A percentile compares a stretch with the other conserved stretches of the same genome.
Evolutionary conservation across 2,888 invertebrate genomes (phyloP).

Genomic region (Cheilosia scutellata): DNA sequence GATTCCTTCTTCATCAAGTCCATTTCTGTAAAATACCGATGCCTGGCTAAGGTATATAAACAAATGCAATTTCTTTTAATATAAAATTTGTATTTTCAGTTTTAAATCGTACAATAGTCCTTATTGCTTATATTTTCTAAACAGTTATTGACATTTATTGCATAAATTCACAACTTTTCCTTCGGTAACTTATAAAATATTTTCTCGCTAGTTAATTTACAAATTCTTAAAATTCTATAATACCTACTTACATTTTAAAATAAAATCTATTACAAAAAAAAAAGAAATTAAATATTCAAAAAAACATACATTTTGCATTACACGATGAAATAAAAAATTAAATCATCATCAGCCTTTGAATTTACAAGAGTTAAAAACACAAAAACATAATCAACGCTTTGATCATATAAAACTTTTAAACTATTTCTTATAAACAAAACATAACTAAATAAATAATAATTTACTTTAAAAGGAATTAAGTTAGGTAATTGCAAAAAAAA

Average conservation of each 20-base stretch:
- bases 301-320: slow-evolving; percentile 44
- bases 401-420: slow-evolving; percentile 41
- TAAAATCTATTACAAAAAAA: slow-evolving; percentile 43
- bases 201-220: slow-evolving; percentile 50
- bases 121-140: slow-evolving; percentile 36
- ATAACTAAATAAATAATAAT: slow-evolving; percentile 74
- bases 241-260: slow-evolving; percentile 44
- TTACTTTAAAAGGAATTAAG: slow-evolving; percentile 62
- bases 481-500: slow-evolving; percentile 54
- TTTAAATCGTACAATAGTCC: slow-evolving; percentile 48
- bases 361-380: slow-evolving; percentile 57
- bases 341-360: slow-evolving; percentile 74
- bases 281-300: slow-evolving; percentile 39
- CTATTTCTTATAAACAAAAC: slow-evolving; percentile 36
- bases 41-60: too few species aligned
- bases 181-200: slow-evolving; percentile 24
- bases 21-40: too few species aligned
- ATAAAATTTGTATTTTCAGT: slow-evolving; percentile 67
- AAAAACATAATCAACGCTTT: slow-evolving; percentile 25
- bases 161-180: slow-evolving; percentile 70
- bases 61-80: slow-evolving; percentile 33
- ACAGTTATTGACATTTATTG: slow-evolving; percentile 68
- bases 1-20: too few species aligned
- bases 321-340: slow-evolving; percentile 57
- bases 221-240: slow-evolving; percentile 47